Evolutionary conservation across 2,797 vertebrate genomes (phyloP).

Genomic region (Pipistrellus pipistrellus): DNA sequence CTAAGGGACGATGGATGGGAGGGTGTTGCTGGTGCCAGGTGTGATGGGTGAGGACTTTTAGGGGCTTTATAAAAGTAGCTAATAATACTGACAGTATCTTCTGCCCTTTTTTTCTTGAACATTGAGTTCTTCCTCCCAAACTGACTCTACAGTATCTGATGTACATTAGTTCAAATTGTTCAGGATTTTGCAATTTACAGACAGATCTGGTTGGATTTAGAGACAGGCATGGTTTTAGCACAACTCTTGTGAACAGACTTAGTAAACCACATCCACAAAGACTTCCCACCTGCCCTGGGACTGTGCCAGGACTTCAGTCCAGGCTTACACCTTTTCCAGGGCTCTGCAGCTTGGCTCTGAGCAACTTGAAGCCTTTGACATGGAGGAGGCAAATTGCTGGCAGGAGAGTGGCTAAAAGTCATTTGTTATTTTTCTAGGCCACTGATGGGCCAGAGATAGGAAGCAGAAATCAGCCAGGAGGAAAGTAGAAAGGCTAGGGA

Average conservation of each 20-base stretch:
- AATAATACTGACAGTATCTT: not conserved
- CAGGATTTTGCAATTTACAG: not conserved
- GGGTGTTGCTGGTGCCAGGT: not conserved
- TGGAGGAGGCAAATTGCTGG: constrained; percentile 78
- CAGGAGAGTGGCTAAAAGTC: constrained; percentile 78
- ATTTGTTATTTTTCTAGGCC: constrained; percentile 81
- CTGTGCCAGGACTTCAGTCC: not conserved
- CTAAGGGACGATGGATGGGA: not conserved
- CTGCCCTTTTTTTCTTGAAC: not conserved
- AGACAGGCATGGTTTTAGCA: not conserved
- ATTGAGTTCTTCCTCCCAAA: constrained; percentile 25
- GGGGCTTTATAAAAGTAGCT: not conserved
- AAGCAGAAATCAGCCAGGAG: constrained; percentile 76
- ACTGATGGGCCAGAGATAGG: constrained; percentile 70
- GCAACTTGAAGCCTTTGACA: constrained; percentile 82
- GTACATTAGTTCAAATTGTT: not conserved
- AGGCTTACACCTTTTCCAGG: not conserved
- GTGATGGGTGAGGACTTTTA: not conserved
- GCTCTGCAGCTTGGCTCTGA: constrained; percentile 70
- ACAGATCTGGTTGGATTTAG: not conserved
- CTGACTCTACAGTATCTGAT: not conserved
- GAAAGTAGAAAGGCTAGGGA: not conserved
- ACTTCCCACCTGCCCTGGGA: not conserved
- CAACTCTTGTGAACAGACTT: not conserved
- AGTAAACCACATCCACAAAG: not conserved